A percentile compares a stretch with the other conserved stretches of the same genome.
These are phyloP conservation scores for Sebastes steindachneri DNA, from an alignment of 2,797 vertebrate genomes.

Conservation along the genomic window DNA sequence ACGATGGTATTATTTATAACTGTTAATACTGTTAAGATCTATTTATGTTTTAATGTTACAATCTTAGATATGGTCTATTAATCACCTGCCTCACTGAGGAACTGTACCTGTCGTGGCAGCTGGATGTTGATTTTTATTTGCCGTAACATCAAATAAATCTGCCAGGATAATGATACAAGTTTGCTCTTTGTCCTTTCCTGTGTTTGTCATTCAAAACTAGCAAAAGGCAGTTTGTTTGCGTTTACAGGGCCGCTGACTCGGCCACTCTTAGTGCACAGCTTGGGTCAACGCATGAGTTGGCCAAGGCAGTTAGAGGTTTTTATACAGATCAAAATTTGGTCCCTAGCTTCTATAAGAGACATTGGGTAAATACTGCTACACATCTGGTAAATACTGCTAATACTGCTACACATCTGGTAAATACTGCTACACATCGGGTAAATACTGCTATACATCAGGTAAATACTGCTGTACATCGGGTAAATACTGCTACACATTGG, in stretches of 20 bases:
- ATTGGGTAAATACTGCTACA: neutral
- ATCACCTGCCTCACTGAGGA: conserved; percentile 33
- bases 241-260: conserved; percentile 4
- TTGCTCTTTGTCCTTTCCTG: conserved; percentile 28
- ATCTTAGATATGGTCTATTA: conserved; percentile 10
- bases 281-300: neutral
- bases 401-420: neutral
- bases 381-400: no score
- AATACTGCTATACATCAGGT: no score
- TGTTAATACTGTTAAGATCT: conserved; percentile 34
- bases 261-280: neutral
- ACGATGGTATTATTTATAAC: conserved; percentile 42
- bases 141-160: conserved; percentile 74
- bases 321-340: neutral
- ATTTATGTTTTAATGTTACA: conserved; percentile 58
- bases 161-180: conserved; percentile 45
- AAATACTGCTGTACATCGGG: no score
- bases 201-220: neutral
- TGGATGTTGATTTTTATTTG: conserved; percentile 54
- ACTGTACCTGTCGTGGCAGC: conserved; percentile 54
- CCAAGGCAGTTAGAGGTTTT: neutral
- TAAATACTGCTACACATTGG: accelerated
- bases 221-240: neutral
- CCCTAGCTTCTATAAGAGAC: neutral
- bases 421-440: no score